A percentile compares a stretch with the other conserved stretches of the same genome.
phyloP scores from a whole-genome alignment of 2,797 vertebrate genomes.

The Rhynchonycteris naso region DNA sequence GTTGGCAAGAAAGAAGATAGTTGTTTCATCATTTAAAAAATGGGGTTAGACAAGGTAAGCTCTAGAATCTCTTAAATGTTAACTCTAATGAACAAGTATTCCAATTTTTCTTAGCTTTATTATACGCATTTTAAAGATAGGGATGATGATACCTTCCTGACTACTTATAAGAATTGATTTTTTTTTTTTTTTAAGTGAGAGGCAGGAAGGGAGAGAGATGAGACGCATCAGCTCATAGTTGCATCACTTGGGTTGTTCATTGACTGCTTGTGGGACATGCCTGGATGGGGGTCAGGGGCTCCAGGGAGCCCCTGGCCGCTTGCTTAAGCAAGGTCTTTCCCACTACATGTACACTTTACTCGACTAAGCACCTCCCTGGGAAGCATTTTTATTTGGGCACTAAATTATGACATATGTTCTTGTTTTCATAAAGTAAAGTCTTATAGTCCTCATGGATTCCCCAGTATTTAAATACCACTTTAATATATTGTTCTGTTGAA shows the following conservation, averaged over 20 bases:
- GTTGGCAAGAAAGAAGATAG: background rate
- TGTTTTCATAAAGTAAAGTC: constrained; percentile 28
- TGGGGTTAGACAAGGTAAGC: background rate
- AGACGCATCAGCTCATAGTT: too few species aligned
- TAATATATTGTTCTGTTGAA: background rate
- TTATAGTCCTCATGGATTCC: background rate
- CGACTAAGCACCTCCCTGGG: background rate
- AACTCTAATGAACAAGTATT: background rate
- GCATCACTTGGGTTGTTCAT: too few species aligned
- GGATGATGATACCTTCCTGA: background rate
- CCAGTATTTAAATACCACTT: background rate
- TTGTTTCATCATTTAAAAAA: background rate
- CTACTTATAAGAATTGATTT: constrained; percentile 6
- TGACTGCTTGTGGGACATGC: too few species aligned
- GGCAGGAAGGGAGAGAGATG: too few species aligned
- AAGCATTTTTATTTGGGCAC: constrained; percentile 12
- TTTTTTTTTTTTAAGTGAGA: background rate
- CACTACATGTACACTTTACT: background rate
- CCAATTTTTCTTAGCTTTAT: background rate
- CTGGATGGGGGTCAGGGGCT: too few species aligned
- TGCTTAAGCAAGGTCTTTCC: background rate
- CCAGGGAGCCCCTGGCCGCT: too few species aligned
- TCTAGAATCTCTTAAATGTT: background rate
- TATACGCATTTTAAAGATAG: constrained; percentile 9
- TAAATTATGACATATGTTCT: background rate